Percentiles rank a stretch among this genome's conserved stretches.
Evolutionary conservation across 2,797 vertebrate genomes (phyloP).

Genomic region (Sebastes cheni): DNA sequence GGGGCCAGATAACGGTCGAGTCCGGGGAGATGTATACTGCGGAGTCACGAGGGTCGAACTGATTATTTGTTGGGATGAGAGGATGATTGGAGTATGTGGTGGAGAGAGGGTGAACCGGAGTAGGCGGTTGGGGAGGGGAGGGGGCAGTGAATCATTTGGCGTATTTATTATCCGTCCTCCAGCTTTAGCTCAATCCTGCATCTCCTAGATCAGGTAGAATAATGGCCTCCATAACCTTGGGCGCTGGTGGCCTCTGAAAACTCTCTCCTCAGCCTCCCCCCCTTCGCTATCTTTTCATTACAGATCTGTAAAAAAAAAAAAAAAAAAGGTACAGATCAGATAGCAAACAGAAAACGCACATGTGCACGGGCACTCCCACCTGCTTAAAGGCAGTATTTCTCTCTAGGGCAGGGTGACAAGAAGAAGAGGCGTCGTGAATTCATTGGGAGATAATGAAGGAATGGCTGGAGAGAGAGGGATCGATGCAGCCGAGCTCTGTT

Average conservation of each 20-base stretch:
- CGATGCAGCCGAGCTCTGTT: conserved; percentile 41
- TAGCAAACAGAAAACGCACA: conserved; percentile 35
- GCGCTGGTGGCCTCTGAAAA: conserved; percentile 35
- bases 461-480: conserved; percentile 48
- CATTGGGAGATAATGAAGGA: conserved; percentile 75
- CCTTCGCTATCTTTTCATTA: conserved; percentile 67
- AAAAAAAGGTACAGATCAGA: conserved; percentile 32
- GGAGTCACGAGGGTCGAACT: conserved; percentile 32
- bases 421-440: conserved; percentile 66
- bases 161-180: conserved; percentile 70
- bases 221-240: conserved; percentile 76
- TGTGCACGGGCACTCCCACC: conserved; percentile 31
- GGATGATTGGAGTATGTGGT: conserved; percentile 11
- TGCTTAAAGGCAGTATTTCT: conserved; percentile 55
- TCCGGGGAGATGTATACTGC: conserved; percentile 58
- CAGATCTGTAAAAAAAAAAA: conserved; percentile 29
- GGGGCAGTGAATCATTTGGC: conserved; percentile 58
- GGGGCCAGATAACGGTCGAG: conserved; percentile 28
- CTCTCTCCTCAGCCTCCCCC: conserved; percentile 20
- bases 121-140: not conserved
- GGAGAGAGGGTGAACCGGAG: not conserved
- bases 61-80: conserved; percentile 57
- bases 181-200: conserved; percentile 62
- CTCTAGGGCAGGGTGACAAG: conserved; percentile 53
- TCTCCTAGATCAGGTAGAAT: conserved; percentile 70